phyloP scores from a whole-genome alignment of 2,888 invertebrate genomes.

The Ectemnius lituratus region DNA sequence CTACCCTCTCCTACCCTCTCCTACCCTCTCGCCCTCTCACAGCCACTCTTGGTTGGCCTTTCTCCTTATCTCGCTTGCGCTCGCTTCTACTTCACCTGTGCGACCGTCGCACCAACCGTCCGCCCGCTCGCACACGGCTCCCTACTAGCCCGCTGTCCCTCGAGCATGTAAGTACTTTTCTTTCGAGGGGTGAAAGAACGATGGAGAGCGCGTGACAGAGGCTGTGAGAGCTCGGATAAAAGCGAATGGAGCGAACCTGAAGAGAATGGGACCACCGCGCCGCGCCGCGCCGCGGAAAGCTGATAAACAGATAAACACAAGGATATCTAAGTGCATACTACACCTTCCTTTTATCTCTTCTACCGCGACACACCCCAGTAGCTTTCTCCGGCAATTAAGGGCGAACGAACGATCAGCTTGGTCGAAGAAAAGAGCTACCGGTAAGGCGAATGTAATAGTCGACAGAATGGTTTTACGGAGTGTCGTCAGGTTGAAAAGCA shows the following conservation, averaged over 20 bases:
- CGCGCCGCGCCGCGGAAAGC: not conserved
- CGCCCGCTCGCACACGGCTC: not conserved
- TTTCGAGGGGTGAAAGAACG: constrained; percentile 9
- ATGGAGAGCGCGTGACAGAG: constrained; percentile 11
- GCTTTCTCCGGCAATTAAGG: not conserved
- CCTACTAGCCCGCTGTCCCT: not conserved
- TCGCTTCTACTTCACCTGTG: not conserved
- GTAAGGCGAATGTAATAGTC: not conserved
- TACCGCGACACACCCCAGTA: not conserved
- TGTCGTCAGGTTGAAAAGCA: too few relatives aligned
- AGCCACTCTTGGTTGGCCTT: not conserved
- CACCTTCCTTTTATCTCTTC: not conserved
- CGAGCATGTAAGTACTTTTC: constrained; percentile 24
- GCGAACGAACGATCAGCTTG: not conserved
- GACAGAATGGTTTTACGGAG: too few relatives aligned
- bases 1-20: not conserved
- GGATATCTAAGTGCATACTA: constrained; percentile 9
- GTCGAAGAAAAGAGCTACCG: not conserved
- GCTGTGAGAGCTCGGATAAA: constrained; percentile 15
- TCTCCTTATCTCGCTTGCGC: not conserved
- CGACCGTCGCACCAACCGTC: not conserved
- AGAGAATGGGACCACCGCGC: not conserved
- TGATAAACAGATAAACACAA: constrained; percentile 26
- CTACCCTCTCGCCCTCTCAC: not conserved
- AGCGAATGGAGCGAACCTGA: not conserved